phyloP scores from a whole-genome alignment of 2,797 vertebrate genomes.

The Lepidocolaptes lacrymiger region DNA sequence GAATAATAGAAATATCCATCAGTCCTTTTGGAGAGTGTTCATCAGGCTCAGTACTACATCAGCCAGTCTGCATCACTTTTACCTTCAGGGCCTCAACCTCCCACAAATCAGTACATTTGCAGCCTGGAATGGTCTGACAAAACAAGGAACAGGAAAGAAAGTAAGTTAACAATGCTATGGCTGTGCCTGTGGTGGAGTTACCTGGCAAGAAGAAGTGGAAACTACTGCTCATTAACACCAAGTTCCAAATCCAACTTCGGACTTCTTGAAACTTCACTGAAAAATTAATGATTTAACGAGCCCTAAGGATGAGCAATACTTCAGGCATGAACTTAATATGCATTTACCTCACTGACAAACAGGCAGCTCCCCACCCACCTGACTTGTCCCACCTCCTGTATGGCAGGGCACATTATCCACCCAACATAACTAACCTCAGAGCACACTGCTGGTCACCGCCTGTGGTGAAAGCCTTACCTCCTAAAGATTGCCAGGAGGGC shows the following conservation, averaged over 20 bases:
- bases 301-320: not conserved
- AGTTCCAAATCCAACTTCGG: not conserved
- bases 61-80: not conserved
- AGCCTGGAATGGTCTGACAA: not conserved
- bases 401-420: not conserved
- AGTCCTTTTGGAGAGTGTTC: not conserved
- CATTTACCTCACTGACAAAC: not conserved
- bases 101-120: not conserved
- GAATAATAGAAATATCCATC: not conserved
- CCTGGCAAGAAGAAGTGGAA: not conserved
- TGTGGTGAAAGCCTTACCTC: not conserved
- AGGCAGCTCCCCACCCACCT: not conserved
- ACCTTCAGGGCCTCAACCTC: not conserved
- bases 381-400: not conserved
- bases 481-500: not conserved
- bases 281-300: not conserved
- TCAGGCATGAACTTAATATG: not conserved
- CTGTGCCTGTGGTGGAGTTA: not conserved
- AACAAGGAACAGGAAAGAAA: not conserved
- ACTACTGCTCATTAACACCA: not conserved
- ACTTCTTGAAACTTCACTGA: not conserved
- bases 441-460: not conserved
- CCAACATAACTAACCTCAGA: not conserved
- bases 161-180: not conserved
- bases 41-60: accelerated